Evolutionary conservation across 2,888 invertebrate genomes (phyloP).

Genomic region (Ceriagrion tenellum): DNA sequence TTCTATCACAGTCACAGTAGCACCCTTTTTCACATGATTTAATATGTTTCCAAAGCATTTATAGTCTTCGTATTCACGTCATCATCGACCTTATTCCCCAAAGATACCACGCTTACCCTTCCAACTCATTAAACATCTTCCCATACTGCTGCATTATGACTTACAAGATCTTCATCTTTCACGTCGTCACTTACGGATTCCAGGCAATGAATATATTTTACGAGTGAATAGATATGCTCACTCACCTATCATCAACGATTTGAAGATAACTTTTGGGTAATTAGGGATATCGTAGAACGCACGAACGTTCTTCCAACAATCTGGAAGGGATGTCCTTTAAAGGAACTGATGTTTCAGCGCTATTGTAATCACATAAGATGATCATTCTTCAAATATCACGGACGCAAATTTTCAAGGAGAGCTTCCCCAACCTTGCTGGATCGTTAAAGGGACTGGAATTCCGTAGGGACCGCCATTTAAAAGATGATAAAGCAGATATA

Average conservation of each 20-base stretch:
- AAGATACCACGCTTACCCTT: no score
- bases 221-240: not conserved
- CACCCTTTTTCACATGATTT: no score
- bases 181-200: no score
- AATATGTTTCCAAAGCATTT: no score
- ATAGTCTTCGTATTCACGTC: no score
- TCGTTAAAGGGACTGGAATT: not conserved
- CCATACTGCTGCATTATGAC: no score
- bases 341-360: not conserved
- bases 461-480: not conserved
- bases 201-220: not conserved
- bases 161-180: no score
- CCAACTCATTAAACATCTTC: no score
- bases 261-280: not conserved
- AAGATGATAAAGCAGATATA: conserved; percentile 2
- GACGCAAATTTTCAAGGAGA: not conserved
- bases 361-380: not conserved
- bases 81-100: no score
- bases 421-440: not conserved
- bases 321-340: not conserved
- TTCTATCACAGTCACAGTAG: no score
- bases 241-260: not conserved
- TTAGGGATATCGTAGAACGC: not conserved
- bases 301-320: not conserved
- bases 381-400: not conserved